A percentile compares a stretch with the other conserved stretches of the same genome.
Conservation (phyloP, 2,113 vertebrate species). For the Salvator merianae region DNA sequence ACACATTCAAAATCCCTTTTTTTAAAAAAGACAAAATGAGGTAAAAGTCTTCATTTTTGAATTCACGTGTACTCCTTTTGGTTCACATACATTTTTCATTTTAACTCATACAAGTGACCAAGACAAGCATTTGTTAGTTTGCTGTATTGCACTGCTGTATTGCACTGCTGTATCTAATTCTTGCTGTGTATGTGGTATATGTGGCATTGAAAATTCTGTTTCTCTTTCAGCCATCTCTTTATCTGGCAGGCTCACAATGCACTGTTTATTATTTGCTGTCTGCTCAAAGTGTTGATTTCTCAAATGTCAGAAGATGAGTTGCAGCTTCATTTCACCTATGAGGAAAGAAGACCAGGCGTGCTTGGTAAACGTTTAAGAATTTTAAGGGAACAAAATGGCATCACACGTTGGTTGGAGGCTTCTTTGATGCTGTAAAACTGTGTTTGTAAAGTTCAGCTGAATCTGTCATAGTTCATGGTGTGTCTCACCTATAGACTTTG, state of each 20-base stretch:
- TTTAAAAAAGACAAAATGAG: background rate
- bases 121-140: background rate
- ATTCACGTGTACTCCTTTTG: background rate
- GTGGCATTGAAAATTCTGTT: slow-evolving; percentile 40
- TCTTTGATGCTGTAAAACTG: background rate
- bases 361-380: slow-evolving; percentile 75
- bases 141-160: background rate
- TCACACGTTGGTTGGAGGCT: background rate
- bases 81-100: no score
- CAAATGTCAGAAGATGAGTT: slow-evolving; percentile 91
- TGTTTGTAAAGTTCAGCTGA: background rate
- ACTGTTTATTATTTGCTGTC: slow-evolving; percentile 93
- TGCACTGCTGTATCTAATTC: no score
- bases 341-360: slow-evolving; percentile 84
- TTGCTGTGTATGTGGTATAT: background rate
- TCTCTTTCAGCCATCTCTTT: slow-evolving; percentile 88
- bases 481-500: no score
- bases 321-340: slow-evolving; percentile 89
- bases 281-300: slow-evolving; percentile 94
- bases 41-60: background rate
- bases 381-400: background rate
- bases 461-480: background rate
- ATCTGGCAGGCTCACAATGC: slow-evolving; percentile 99
- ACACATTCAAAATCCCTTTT: background rate
- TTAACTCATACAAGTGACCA: background rate